A percentile compares a stretch with the other conserved stretches of the same genome.
Conservation (phyloP, 1,140 invertebrate species). For the Drosophila lacteicornis region DNA sequence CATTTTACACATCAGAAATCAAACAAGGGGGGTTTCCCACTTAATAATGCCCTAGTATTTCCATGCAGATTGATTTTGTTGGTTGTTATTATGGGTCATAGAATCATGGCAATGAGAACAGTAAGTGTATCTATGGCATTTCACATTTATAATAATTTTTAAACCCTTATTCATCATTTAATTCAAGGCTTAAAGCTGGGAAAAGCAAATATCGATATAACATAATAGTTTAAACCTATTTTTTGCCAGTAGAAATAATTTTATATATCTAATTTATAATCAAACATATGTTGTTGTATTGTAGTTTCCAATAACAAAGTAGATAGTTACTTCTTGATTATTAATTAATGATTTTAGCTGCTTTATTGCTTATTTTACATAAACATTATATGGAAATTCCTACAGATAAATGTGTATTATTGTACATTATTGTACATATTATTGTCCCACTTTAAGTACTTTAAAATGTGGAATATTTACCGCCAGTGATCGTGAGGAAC, state of each 20-base stretch:
- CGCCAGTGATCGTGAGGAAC: constrained; percentile 14
- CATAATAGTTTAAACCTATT: too few species aligned
- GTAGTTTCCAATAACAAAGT: neutral
- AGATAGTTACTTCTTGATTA: too few species aligned
- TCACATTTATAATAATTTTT: too few species aligned
- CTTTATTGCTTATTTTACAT: accelerated
- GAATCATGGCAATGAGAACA: neutral
- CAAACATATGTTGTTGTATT: neutral
- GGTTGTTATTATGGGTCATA: too few species aligned
- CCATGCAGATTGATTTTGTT: too few species aligned
- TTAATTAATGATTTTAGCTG: too few species aligned
- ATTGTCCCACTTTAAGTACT: neutral
- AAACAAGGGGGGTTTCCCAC: constrained; percentile 8
- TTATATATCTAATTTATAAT: neutral
- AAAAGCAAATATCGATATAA: neutral
- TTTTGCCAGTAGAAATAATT: neutral
- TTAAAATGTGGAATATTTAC: neutral
- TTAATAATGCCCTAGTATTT: neutral
- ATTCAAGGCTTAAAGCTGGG: neutral
- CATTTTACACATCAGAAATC: constrained; percentile 62
- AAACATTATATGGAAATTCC: neutral
- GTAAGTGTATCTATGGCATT: too few species aligned
- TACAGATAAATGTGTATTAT: neutral
- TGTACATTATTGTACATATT: too few species aligned
- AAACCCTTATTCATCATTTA: too few species aligned